A percentile compares a stretch with the other conserved stretches of the same genome.
These are phyloP conservation scores for Pterocles orientalis DNA, from an alignment of 2,113 vertebrate genomes.

Conservation along the genomic window DNA sequence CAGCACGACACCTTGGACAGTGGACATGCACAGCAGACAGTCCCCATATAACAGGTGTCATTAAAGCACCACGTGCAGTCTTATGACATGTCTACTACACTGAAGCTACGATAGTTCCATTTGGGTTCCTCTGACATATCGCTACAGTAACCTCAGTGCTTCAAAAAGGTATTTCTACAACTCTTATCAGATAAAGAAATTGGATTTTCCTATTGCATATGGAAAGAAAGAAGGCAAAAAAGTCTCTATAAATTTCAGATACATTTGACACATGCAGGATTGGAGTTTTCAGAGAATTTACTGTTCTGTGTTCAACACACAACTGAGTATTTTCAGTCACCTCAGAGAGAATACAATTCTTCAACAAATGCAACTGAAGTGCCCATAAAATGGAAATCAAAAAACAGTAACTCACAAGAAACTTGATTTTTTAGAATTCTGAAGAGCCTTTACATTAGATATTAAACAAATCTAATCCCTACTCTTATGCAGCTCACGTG, in stretches of 20 bases:
- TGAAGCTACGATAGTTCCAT: neutral
- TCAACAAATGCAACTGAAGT: neutral
- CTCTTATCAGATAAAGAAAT: neutral
- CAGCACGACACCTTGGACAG: neutral
- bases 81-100: accelerated
- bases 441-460: neutral
- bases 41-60: neutral
- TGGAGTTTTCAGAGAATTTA: neutral
- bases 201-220: neutral
- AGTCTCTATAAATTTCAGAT: neutral
- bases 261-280: neutral
- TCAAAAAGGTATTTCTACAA: neutral
- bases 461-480: neutral
- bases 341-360: neutral
- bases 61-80: neutral
- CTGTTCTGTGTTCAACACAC: neutral
- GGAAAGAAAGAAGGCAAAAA: neutral
- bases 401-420: neutral
- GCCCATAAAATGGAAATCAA: neutral
- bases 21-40: neutral
- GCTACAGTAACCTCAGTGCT: neutral
- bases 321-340: neutral
- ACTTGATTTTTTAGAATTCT: neutral
- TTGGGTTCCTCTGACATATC: neutral
- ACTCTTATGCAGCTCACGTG: neutral